These are phyloP conservation scores for Ispidina picta DNA, from an alignment of 2,797 vertebrate species.

Conservation along the genomic window DNA sequence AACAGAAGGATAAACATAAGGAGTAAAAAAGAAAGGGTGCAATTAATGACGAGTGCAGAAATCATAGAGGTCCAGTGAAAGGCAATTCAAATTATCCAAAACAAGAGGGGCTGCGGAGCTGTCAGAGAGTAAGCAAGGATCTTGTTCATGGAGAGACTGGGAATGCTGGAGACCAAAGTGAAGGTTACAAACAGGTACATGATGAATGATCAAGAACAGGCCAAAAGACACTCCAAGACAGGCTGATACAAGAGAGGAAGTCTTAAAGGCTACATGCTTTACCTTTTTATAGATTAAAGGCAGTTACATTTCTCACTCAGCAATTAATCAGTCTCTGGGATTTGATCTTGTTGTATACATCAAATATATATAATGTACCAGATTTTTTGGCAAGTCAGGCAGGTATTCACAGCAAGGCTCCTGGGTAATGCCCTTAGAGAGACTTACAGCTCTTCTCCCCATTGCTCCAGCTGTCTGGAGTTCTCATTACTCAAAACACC, in stretches of 20 bases:
- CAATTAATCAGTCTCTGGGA: constrained; percentile 17
- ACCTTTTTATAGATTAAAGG: constrained; percentile 19
- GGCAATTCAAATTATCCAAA: not conserved
- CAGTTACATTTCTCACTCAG: not conserved
- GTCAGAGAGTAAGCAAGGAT: not conserved
- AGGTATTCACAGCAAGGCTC: not conserved
- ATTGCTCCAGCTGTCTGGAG: not conserved
- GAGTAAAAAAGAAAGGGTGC: not conserved
- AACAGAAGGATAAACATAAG: constrained; percentile 15
- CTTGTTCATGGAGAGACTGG: not conserved
- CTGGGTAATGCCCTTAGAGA: constrained; percentile 1
- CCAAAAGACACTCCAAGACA: not conserved
- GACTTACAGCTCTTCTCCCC: not conserved
- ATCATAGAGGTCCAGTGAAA: not conserved
- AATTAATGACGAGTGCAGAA: constrained; percentile 8
- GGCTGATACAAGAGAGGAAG: not conserved
- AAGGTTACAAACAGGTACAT: constrained; percentile 2
- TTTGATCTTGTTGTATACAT: not conserved
- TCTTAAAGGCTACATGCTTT: constrained; percentile 1
- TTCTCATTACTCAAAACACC: constrained; percentile 1
- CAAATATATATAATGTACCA: constrained; percentile 3
- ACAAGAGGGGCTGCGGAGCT: not conserved
- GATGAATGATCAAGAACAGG: not conserved
- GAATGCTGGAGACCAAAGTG: not conserved
- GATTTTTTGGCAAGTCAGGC: not conserved